Evolutionary conservation across 2,888 invertebrate genomes (phyloP).

Genomic region (Apeira syringaria): DNA sequence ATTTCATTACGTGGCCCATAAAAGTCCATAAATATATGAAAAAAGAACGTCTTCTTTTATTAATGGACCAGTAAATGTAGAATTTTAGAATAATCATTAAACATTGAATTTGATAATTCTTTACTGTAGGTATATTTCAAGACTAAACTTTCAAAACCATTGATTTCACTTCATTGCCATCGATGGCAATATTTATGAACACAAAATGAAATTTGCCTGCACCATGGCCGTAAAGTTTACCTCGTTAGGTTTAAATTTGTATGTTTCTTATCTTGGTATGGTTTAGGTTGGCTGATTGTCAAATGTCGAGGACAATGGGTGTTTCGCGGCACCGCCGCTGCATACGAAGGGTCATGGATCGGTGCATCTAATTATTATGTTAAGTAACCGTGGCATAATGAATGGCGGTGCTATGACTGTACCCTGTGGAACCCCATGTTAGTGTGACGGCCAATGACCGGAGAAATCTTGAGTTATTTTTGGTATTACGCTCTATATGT

Average conservation of each 20-base stretch:
- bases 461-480: slow-evolving; percentile 29
- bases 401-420: slow-evolving; percentile 26
- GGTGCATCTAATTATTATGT: slow-evolving; percentile 49
- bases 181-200: slow-evolving; percentile 9
- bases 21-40: no score
- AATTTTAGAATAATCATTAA: no score
- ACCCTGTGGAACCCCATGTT: slow-evolving; percentile 30
- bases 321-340: slow-evolving; percentile 47
- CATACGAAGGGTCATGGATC: slow-evolving; percentile 49
- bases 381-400: slow-evolving; percentile 34
- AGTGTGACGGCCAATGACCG: slow-evolving; percentile 32
- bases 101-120: no score
- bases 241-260: slow-evolving; percentile 27
- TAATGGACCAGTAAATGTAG: no score
- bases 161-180: no score
- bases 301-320: slow-evolving; percentile 55
- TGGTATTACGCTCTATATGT: slow-evolving; percentile 19
- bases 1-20: no score
- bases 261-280: slow-evolving; percentile 17
- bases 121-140: no score
- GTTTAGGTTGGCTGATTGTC: slow-evolving; percentile 59
- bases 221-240: slow-evolving; percentile 22
- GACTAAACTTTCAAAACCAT: no score
- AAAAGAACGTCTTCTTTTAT: no score
- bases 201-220: slow-evolving; percentile 18